These are phyloP conservation scores for Globodera ellingtonae DNA, from an alignment of 1,140 invertebrate species.

Conservation along the genomic window DNA sequence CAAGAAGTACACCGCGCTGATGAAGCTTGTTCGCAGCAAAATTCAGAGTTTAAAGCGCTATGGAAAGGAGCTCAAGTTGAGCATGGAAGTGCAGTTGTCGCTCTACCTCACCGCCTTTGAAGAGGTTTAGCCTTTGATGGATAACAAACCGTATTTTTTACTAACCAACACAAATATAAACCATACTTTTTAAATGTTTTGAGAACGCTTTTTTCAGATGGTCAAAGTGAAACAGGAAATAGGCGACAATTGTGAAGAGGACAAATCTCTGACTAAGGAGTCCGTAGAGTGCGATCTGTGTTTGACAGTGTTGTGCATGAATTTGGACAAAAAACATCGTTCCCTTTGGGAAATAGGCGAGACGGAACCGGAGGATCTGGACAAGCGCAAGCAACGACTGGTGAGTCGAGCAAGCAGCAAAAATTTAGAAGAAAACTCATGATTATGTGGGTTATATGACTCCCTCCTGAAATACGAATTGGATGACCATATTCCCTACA, in stretches of 20 bases:
- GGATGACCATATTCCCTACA: too few relatives aligned
- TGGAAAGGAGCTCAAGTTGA: conserved; percentile 4
- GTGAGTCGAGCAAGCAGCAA: not conserved
- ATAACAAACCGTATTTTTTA: too few relatives aligned
- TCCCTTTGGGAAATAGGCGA: conserved; percentile 14
- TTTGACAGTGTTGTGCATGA: not conserved
- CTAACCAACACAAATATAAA: too few relatives aligned
- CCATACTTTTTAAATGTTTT: not conserved
- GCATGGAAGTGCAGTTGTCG: not conserved
- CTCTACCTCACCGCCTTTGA: conserved; percentile 5
- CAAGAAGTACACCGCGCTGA: not conserved
- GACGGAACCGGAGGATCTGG: not conserved
- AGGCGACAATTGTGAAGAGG: not conserved
- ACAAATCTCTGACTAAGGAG: not conserved
- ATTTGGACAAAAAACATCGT: not conserved
- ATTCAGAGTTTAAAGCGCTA: not conserved
- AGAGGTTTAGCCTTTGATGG: not conserved
- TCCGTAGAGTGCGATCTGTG: not conserved
- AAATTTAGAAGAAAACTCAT: not conserved
- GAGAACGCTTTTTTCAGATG: conserved; percentile 4
- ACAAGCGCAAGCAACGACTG: not conserved
- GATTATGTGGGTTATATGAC: too few relatives aligned
- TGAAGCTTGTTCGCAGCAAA: not conserved
- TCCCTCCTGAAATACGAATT: too few relatives aligned
- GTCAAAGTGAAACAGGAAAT: not conserved